These are phyloP conservation scores for Phalacrocorax carbo DNA, from an alignment of 2,113 vertebrate species.

Conservation along the genomic window DNA sequence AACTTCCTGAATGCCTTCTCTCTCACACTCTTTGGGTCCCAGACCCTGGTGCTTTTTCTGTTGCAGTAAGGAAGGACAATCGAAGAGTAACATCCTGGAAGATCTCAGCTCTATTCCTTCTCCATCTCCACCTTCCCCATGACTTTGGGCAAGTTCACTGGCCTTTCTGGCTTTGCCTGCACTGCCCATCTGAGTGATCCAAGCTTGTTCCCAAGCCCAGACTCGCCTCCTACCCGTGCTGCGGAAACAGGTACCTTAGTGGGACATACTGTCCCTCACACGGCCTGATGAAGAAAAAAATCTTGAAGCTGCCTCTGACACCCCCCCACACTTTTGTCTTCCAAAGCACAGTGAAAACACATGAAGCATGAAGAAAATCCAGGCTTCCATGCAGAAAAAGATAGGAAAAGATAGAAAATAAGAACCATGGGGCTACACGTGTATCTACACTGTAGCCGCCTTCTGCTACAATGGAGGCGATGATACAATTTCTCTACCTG, in stretches of 20 bases:
- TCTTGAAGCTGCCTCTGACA: background rate
- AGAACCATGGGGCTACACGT: background rate
- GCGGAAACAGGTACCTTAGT: background rate
- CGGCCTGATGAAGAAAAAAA: background rate
- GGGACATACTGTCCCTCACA: fast-evolving
- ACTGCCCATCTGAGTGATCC: background rate
- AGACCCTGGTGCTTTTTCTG: background rate
- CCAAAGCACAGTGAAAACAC: background rate
- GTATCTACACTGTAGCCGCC: background rate
- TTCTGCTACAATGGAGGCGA: background rate
- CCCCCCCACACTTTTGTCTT: background rate
- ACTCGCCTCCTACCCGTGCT: background rate
- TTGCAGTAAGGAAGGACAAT: background rate
- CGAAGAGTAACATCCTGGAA: background rate
- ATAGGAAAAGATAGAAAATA: background rate
- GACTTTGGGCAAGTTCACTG: background rate
- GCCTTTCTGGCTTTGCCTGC: background rate
- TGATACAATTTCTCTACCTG: background rate
- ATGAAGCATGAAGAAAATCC: background rate
- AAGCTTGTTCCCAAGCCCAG: background rate
- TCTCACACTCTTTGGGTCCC: background rate
- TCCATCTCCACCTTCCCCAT: background rate
- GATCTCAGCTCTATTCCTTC: background rate
- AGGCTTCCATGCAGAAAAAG: background rate
- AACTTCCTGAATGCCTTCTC: background rate